Evolutionary conservation across 2,113 vertebrate species (phyloP), one percentile per base, ranked within the genome.

Genomic region (Psophia crepitans): DNA sequence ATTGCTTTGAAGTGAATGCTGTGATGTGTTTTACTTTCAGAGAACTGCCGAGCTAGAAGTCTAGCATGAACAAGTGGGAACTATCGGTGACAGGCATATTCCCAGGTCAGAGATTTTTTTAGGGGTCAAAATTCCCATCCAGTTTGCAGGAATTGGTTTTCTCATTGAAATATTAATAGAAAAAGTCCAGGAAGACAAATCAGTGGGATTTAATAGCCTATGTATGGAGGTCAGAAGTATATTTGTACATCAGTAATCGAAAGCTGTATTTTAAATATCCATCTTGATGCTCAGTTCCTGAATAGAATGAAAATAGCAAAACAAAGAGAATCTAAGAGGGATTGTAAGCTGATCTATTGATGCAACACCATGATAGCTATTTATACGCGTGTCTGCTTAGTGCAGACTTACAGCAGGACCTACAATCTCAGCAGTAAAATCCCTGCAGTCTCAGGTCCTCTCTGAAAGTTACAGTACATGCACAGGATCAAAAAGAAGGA

Each of bases 221-320:
- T 20, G 11, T 54, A 16, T 82, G 33, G 86, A 84, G 93, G 80
- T 96, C 81, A 77, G 71, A 90, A 39, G 64, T 87, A 11, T 68
- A 84, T 95, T 89, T 89, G 94, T 57, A 94, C 65, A 96, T 79
- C 77, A 91, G 89, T 84, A 94, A 96, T 82, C 0, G 1, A 94
- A 96, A 93, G 43, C 70, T 85, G 16, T 87, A 64, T 91, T 97
- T 97, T 97, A 94, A 94, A 95, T 89, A 95, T 91, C 89, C 81
- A 65, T 71, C 61, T 96, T 95, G 84, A 90, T 90, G 58, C 91
- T 93, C 61, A 37, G 48, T 85, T 96, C 87, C 93, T 93, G 91
- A 86, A 96, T 33, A 80, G 95, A 96, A 96, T 95, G 68, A 96
- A 94, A 96, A 95, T 93, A 95, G 24, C 28, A 88, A 80, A 92